Percentiles rank a stretch among this genome's conserved stretches.
Evolutionary conservation across 2,797 vertebrate genomes (phyloP).

Genomic region (Arrhamphus sclerolepis): DNA sequence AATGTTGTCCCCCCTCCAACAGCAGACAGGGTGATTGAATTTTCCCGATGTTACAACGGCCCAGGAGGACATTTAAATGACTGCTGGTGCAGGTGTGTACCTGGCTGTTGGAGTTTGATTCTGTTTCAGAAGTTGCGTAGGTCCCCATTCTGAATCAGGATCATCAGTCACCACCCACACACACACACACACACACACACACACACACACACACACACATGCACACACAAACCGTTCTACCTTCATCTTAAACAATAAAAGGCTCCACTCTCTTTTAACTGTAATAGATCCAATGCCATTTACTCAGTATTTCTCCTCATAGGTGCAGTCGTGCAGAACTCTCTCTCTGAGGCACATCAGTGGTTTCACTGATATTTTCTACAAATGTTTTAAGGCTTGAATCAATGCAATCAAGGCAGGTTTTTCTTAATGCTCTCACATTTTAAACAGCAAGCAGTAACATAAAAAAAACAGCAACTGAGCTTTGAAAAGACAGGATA

Average conservation of each 20-base stretch:
- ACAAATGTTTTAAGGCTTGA: conserved; percentile 36
- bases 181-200: conserved; percentile 28
- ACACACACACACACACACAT: too few species aligned
- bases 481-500: too few species aligned
- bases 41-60: conserved; percentile 69
- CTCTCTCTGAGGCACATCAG: conserved; percentile 5
- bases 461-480: conserved; percentile 1
- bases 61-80: conserved; percentile 79
- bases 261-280: conserved; percentile 55
- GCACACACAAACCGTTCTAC: conserved; percentile 38
- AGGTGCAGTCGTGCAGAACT: conserved; percentile 40
- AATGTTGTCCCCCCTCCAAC: conserved; percentile 64
- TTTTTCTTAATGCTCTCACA: conserved; percentile 13
- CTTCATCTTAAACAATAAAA: conserved; percentile 73
- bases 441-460: conserved; percentile 18
- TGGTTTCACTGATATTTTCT: conserved; percentile 35
- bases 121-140: conserved; percentile 64
- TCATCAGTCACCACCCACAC: conserved; percentile 77
- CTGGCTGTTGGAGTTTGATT: conserved; percentile 69
- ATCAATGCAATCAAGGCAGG: conserved; percentile 18
- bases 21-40: conserved; percentile 79
- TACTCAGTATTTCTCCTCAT: conserved; percentile 60
- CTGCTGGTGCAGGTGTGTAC: conserved; percentile 74
- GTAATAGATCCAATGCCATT: conserved; percentile 62
- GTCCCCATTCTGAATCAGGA: conserved; percentile 64